A percentile compares a stretch with the other conserved stretches of the same genome.
Evolutionary conservation across 2,888 invertebrate genomes (phyloP).

Genomic region (Pandemis cinnamomeana): DNA sequence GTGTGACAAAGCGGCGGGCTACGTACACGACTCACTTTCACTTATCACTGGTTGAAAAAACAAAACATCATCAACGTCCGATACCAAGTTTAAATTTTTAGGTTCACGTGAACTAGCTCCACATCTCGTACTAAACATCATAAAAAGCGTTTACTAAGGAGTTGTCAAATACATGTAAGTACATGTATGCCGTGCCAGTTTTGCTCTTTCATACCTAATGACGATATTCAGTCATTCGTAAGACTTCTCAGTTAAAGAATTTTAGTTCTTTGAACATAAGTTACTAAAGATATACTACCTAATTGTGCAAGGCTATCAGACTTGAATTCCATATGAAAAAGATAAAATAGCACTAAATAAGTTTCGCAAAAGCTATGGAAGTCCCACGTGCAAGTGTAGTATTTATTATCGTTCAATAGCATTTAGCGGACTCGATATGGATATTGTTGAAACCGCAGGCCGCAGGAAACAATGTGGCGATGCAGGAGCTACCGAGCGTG

Average conservation of each 20-base stretch:
- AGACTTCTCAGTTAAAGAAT: background rate
- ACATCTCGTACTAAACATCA: background rate
- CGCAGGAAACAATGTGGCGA: conserved; percentile 69
- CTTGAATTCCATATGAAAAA: background rate
- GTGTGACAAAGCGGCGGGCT: conserved; percentile 67
- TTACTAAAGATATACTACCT: background rate
- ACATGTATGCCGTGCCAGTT: background rate
- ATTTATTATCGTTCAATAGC: conserved; percentile 61
- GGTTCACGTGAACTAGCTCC: background rate
- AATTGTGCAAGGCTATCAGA: background rate
- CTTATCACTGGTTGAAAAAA: conserved; percentile 63
- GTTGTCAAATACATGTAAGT: too few species aligned
- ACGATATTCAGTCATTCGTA: background rate
- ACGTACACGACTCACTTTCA: conserved; percentile 75
- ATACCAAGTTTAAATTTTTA: conserved; percentile 27
- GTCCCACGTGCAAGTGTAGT: conserved; percentile 34
- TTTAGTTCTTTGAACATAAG: background rate
- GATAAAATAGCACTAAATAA: background rate
- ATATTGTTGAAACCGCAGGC: conserved; percentile 74
- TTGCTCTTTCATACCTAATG: background rate
- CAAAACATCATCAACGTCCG: conserved; percentile 47
- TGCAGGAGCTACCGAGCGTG: conserved; percentile 67
- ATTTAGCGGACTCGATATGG: conserved; percentile 66
- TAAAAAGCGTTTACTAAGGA: background rate
- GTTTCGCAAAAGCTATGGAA: background rate